Evolutionary conservation across 2,113 vertebrate genomes (phyloP).

Genomic region (Channa maculata): DNA sequence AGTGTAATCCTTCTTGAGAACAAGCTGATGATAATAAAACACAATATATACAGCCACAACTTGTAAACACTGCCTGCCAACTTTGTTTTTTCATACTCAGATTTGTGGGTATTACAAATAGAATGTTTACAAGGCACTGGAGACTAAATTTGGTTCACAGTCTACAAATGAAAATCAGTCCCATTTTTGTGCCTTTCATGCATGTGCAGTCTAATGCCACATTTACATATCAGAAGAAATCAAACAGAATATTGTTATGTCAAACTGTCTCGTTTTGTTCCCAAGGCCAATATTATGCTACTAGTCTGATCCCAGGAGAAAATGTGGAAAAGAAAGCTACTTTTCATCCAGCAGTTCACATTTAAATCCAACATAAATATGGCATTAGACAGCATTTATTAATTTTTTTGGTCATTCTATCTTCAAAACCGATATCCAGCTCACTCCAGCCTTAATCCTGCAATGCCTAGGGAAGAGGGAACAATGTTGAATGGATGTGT

Average conservation of each 20-base stretch:
- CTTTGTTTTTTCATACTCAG: constrained; percentile 51
- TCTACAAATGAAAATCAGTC: constrained; percentile 64
- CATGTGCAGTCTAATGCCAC: neutral
- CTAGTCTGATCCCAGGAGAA: neutral
- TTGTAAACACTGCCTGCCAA: constrained; percentile 73
- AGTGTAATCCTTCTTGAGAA: neutral
- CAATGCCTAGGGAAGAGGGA: neutral
- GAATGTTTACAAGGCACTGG: constrained; percentile 80
- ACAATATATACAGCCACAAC: constrained; percentile 59
- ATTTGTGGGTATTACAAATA: constrained; percentile 57
- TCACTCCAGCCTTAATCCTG: neutral
- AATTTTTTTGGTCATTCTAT: neutral
- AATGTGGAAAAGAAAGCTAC: too few relatives aligned
- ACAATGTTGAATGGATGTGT: constrained; percentile 7
- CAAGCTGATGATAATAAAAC: neutral
- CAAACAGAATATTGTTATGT: neutral
- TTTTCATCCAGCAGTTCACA: neutral
- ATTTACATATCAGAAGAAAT: constrained; percentile 13
- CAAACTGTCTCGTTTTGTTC: neutral
- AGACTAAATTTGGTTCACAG: constrained; percentile 68
- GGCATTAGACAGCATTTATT: neutral
- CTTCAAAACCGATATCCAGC: constrained; percentile 8
- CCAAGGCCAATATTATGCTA: neutral
- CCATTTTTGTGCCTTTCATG: neutral
- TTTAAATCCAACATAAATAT: constrained; percentile 1